Conservation (phyloP, 2,113 vertebrate species). For the Cacatua alba region DNA sequence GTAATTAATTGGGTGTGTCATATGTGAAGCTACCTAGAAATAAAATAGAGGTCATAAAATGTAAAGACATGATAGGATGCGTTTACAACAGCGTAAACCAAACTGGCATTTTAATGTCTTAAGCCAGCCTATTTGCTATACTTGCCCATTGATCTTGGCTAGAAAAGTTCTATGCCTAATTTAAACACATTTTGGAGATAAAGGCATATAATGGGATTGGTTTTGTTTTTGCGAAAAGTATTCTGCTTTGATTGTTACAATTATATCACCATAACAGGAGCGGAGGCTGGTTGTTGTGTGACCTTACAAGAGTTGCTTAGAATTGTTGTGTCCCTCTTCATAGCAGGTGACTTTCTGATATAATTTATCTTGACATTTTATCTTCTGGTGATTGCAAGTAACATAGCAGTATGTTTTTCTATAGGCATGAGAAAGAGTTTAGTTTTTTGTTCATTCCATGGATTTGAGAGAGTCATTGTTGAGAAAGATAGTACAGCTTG, state of each 20-base stretch:
- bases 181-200: neutral
- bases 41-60: conserved; percentile 76
- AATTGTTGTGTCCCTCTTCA: neutral
- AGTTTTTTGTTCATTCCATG: neutral
- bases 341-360: neutral
- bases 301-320: neutral
- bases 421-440: neutral
- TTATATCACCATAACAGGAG: neutral
- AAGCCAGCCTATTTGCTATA: conserved; percentile 46
- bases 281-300: neutral
- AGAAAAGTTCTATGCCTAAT: neutral
- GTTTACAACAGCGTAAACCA: conserved; percentile 77
- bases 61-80: conserved; percentile 70
- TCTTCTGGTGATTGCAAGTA: neutral
- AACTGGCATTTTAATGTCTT: conserved; percentile 72
- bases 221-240: neutral
- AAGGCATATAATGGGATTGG: neutral
- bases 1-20: conserved; percentile 75
- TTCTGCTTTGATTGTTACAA: neutral
- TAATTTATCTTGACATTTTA: neutral
- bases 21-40: conserved; percentile 70
- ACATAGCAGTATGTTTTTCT: neutral
- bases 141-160: conserved; percentile 43
- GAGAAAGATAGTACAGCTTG: neutral
- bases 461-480: neutral